These are phyloP conservation scores for Enteromius afrohamiltoni DNA, from an alignment of 2,797 vertebrate species.

Conservation along the genomic window DNA sequence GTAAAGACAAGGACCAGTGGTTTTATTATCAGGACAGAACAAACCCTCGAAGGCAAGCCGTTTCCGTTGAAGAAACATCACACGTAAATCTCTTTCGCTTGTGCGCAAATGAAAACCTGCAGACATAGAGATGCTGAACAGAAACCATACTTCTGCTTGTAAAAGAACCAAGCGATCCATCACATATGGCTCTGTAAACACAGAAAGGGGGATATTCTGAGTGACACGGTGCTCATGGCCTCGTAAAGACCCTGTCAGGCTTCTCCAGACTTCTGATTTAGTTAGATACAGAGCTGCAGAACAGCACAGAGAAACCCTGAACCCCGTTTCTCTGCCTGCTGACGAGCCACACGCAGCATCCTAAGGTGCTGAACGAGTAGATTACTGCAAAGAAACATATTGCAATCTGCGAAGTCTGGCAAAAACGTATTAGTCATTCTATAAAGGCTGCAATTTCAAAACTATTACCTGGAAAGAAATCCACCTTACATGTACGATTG, in stretches of 20 bases:
- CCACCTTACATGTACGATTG: not conserved
- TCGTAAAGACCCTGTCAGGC: conserved; percentile 54
- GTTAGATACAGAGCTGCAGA: conserved; percentile 43
- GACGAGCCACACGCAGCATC: conserved; percentile 30
- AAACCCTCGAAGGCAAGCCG: conserved; percentile 50
- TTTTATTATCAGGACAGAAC: conserved; percentile 65
- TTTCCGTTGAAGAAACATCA: conserved; percentile 45
- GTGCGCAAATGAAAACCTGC: conserved; percentile 18
- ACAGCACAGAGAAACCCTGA: conserved; percentile 42
- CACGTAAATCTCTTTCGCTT: conserved; percentile 18
- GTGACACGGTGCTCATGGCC: conserved; percentile 46
- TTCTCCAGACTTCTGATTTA: conserved; percentile 41
- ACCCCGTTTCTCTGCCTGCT: conserved; percentile 39
- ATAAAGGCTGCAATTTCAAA: conserved; percentile 28
- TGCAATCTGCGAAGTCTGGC: conserved; percentile 39
- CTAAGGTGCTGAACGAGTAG: conserved; percentile 44
- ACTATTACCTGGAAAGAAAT: conserved; percentile 24
- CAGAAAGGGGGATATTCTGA: conserved; percentile 37
- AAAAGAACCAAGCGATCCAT: conserved; percentile 28
- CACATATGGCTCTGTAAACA: conserved; percentile 43
- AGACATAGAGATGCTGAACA: conserved; percentile 35
- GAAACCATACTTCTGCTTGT: conserved; percentile 24
- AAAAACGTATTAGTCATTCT: conserved; percentile 19
- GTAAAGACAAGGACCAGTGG: conserved; percentile 65
- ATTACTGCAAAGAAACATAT: conserved; percentile 42